Conservation (phyloP, 2,113 vertebrate species). For the Python bivittatus region DNA sequence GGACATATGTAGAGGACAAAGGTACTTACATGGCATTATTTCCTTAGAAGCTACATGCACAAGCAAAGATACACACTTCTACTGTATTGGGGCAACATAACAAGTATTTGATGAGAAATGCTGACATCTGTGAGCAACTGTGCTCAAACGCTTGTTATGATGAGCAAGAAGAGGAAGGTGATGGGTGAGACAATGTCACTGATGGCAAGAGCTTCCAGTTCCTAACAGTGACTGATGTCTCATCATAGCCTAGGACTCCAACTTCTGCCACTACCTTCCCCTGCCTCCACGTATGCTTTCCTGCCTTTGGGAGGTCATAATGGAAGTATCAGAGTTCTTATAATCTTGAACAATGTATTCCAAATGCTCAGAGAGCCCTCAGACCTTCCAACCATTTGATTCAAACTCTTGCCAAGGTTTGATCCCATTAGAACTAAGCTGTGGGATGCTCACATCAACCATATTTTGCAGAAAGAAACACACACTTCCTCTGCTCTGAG, state of each 20-base stretch:
- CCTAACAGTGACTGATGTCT: background rate
- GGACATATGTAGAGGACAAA: background rate
- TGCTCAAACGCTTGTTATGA: background rate
- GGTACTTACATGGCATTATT: background rate
- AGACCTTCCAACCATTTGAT: background rate
- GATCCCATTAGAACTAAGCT: background rate
- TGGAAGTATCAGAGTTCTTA: background rate
- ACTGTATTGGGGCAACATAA: background rate
- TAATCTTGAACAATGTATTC: background rate
- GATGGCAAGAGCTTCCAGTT: background rate
- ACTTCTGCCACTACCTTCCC: background rate
- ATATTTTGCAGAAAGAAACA: background rate
- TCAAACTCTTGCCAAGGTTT: background rate
- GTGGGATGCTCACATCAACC: background rate
- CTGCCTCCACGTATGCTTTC: background rate
- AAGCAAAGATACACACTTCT: background rate
- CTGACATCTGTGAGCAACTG: background rate
- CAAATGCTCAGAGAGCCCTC: background rate
- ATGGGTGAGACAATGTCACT: background rate
- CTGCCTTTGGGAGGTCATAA: background rate
- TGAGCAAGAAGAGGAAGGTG: background rate
- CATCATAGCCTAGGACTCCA: background rate
- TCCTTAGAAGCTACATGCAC: background rate
- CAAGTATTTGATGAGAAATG: background rate
- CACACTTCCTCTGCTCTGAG: background rate